Evolutionary conservation across 2,888 invertebrate genomes (phyloP), one percentile per base, ranked within the genome.

Genomic region (Cataglyphis altisquamis): DNA sequence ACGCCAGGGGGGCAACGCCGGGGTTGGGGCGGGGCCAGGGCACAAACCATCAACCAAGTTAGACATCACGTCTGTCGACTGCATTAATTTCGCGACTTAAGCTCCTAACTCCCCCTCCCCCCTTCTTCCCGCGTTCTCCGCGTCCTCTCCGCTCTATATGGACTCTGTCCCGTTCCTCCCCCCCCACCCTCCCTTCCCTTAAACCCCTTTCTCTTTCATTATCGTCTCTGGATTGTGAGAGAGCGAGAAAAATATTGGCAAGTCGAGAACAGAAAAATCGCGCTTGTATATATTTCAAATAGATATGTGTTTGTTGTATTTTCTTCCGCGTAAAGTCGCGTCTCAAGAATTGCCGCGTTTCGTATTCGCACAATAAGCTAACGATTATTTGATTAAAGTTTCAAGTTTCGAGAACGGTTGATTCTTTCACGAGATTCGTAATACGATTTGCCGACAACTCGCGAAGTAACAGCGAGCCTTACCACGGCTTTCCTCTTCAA

Each of bases 1-100:
- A 89, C 90, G 90, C 88, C 91, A 92, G 88, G 86, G 93, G 93
- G 93, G 92, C 94, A 93, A 93, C 93, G 93, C 93, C 93, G 92
- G 94, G 94, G 94, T 94, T 93, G 92, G 95, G 95, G 94, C 95
- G 94, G 95, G 95, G 94, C 94, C 94, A 95, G 95, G 94, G 94
- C 94, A 94, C 93, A 94, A 94, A 94, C 93, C 94, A 94, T 94
- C 94, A 94, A 94, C 94, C 94, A 94, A 94, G 94, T 94, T 94
- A 94, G 94, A 94, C 92, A 92, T 91, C 92, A 89, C 89, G 90
- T 88, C 87, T 87, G 88, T 87, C 88, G 88, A 84, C 72, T 86
- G 67, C 78, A 86, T 89, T 89, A 86, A 85, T 82, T 88, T 88
- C 86, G 89, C 89, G 88, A 82, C 89, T 89, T 89, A 89, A 87